Conservation (phyloP, 2,113 vertebrate genomes). For the Salvelinus fontinalis region DNA sequence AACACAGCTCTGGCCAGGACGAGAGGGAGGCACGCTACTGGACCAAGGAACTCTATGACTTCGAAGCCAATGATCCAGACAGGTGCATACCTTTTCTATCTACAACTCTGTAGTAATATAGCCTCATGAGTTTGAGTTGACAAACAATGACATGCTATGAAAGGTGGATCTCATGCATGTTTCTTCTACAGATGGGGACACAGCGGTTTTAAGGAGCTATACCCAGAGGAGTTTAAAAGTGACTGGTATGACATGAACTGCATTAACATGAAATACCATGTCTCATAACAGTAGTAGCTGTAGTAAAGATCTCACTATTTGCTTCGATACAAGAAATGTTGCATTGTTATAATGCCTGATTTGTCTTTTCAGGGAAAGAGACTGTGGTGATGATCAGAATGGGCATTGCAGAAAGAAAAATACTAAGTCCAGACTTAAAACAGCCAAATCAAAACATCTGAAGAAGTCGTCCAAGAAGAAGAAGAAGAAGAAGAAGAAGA, state of each 20-base stretch:
- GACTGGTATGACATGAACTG: conserved; percentile 76
- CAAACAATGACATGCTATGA: too few species aligned
- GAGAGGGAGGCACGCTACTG: conserved; percentile 85
- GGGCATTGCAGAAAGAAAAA: conserved; percentile 75
- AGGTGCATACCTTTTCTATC: conserved; percentile 69
- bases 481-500: conserved; percentile 90
- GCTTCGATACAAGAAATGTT: too few species aligned
- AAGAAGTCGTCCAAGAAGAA: conserved; percentile 90
- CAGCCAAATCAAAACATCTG: conserved; percentile 76
- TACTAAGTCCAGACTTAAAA: conserved; percentile 69
- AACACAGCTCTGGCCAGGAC: conserved; percentile 75
- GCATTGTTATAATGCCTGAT: neutral
- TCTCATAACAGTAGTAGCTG: neutral
- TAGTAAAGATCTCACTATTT: neutral
- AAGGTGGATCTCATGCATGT: neutral
- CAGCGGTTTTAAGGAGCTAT: conserved; percentile 95
- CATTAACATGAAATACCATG: too few species aligned
- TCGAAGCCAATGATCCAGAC: conserved; percentile 91
- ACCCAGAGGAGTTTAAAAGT: conserved; percentile 94
- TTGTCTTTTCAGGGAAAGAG: conserved; percentile 50
- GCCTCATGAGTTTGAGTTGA: too few species aligned
- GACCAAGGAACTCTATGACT: conserved; percentile 91
- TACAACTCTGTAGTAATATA: too few species aligned
- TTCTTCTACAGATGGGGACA: conserved; percentile 84
- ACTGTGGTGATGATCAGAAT: conserved; percentile 51